Conservation (phyloP, 2,113 vertebrate species). For the Cephalopholis sonnerati region DNA sequence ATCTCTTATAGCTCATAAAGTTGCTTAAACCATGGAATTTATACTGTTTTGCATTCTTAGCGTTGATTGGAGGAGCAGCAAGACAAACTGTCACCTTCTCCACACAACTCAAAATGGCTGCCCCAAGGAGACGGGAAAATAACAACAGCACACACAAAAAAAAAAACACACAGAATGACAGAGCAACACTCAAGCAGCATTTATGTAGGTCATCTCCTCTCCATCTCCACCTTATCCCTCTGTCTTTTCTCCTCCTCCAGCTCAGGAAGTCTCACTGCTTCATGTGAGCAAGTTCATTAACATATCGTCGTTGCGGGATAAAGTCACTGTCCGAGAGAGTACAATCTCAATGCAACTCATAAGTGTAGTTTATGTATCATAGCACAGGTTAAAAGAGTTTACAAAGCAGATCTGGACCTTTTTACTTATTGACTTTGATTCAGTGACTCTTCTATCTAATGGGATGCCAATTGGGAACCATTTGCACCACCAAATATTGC, state of each 20-base stretch:
- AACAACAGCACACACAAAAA: constrained; percentile 41
- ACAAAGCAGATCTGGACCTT: constrained; percentile 49
- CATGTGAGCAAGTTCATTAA: not conserved
- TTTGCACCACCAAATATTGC: not conserved
- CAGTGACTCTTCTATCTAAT: constrained; percentile 15
- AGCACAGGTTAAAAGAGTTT: constrained; percentile 72
- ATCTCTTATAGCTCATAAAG: constrained; percentile 71
- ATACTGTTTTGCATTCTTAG: constrained; percentile 77
- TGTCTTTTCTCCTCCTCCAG: constrained; percentile 7
- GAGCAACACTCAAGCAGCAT: constrained; percentile 83
- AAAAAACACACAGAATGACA: constrained; percentile 61
- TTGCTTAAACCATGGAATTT: constrained; percentile 46
- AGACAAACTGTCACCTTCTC: constrained; percentile 55
- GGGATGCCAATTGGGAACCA: not conserved
- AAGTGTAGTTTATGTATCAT: constrained; percentile 48
- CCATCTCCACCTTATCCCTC: constrained; percentile 37
- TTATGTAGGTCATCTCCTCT: constrained; percentile 65
- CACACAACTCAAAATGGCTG: constrained; percentile 65
- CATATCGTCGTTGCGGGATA: not conserved
- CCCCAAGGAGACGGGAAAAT: constrained; percentile 44
- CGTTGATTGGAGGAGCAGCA: constrained; percentile 81
- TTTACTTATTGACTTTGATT: constrained; percentile 33
- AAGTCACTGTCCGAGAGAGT: constrained; percentile 18
- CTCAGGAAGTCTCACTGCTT: constrained; percentile 21
- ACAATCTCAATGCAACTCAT: constrained; percentile 61